Evolutionary conservation across 1,140 invertebrate species (phyloP), one percentile per base, ranked within the genome.

Genomic region (Drosophila ficusphila): DNA sequence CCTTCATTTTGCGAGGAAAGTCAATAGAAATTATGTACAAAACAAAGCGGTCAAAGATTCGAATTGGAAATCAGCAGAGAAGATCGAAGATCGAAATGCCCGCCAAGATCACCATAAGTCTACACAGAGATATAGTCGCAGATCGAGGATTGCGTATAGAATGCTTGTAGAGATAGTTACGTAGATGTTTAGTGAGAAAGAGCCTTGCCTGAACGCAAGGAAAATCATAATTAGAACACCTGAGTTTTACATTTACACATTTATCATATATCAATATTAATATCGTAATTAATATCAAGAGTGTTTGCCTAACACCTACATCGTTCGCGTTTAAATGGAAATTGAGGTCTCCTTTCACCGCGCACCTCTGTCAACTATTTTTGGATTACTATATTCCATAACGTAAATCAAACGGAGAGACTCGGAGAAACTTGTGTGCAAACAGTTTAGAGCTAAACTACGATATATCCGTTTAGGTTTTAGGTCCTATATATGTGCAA

Each of bases 141-240:
- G 56, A 25, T 38, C 7, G 61, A 29, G n/a, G 41, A 57, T 57
- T 36, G 41, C 53, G 41, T 27, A 42, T 36, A 53, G 75, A 77
- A 77, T 49, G 54, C 52, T 44, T 61, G 25, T 25, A 46, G 27
- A 75, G 62, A 56, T 44, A 52, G 36, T 58, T 41, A 79, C 34
- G 44, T 23, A 72, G 27, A 42, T 53, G 53, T 41, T 53, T 39
- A 38, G 34, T 41, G 36, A 69, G 41, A 70, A 49, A 68, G 64
- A 49, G 68, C 69, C 69, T 72, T 72, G 39, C 14, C 33, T 14
- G 46, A 70, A 38, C 23, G 61, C 54, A 79, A 64, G 34, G 38
- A 36, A 74, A 83, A 82, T 71, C 52, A 83, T 83, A 85, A 83
- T 85, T 75, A 48, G 79, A 79, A 85, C 79, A 85, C 79, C 79